A percentile compares a stretch with the other conserved stretches of the same genome.
These are phyloP conservation scores for Dasyprocta punctata DNA, from an alignment of 2,113 vertebrate species.

Conservation along the genomic window DNA sequence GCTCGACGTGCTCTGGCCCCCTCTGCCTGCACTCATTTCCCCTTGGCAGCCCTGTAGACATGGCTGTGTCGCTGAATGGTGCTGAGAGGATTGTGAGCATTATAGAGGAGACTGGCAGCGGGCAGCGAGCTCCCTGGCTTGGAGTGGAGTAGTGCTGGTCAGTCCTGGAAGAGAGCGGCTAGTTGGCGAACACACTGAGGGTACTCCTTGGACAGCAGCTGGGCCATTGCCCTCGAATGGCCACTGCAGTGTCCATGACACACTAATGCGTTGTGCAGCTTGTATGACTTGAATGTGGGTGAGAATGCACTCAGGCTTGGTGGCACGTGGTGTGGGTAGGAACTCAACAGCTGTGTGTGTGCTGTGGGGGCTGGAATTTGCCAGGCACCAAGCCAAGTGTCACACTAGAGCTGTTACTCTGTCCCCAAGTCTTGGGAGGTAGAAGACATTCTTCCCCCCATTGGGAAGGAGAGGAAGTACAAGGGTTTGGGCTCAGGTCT, in stretches of 20 bases:
- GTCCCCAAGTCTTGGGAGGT: background rate
- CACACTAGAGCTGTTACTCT: background rate
- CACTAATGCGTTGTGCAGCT: background rate
- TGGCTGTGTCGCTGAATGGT: background rate
- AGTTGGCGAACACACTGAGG: rapidly evolving
- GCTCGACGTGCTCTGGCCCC: background rate
- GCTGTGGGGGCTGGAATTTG: rapidly evolving
- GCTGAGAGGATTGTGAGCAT: rapidly evolving
- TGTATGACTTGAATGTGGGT: background rate
- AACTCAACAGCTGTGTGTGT: rapidly evolving
- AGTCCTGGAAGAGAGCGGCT: background rate
- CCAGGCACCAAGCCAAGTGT: rapidly evolving
- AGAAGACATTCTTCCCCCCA: background rate
- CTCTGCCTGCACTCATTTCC: rapidly evolving
- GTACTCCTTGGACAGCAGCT: background rate
- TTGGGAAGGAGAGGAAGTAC: background rate
- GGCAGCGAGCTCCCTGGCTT: background rate
- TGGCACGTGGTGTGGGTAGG: rapidly evolving
- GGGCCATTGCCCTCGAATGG: rapidly evolving
- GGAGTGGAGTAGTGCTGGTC: rapidly evolving
- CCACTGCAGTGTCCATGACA: rapidly evolving
- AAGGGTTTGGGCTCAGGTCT: background rate
- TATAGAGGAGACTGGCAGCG: background rate
- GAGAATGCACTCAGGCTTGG: too few species aligned
- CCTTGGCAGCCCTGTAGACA: rapidly evolving